Conservation (phyloP, 2,113 vertebrate species). For the Myotis lucifugus region DNA sequence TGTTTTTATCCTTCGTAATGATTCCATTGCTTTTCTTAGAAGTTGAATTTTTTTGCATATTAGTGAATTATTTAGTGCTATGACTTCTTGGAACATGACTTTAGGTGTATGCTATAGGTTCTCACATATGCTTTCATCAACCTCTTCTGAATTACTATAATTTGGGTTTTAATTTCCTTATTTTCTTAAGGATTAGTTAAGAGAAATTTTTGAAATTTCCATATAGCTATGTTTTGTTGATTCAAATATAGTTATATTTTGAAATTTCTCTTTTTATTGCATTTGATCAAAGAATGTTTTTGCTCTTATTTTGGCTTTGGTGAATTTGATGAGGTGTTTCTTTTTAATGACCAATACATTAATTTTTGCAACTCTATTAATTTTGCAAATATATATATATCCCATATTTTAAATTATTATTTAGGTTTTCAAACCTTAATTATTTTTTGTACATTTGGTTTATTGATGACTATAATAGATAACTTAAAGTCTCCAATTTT, state of each 20-base stretch:
- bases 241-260: neutral
- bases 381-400: neutral
- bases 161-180: neutral
- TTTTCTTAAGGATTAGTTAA: neutral
- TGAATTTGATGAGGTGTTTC: neutral
- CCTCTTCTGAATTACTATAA: neutral
- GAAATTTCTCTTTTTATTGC: conserved; percentile 1
- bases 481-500: neutral
- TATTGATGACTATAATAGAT: neutral
- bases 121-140: neutral
- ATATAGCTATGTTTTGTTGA: neutral
- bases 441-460: neutral
- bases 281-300: neutral
- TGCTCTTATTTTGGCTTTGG: neutral
- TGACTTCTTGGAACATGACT: neutral
- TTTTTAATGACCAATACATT: neutral
- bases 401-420: neutral
- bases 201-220: neutral
- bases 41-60: neutral
- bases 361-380: conserved; percentile 1
- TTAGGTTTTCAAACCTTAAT: neutral
- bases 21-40: neutral
- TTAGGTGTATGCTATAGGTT: neutral
- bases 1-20: neutral
- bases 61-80: neutral